Percentiles rank a stretch among this genome's conserved stretches.
Conservation (phyloP, 2,113 vertebrate genomes). For the Chionis minor region DNA sequence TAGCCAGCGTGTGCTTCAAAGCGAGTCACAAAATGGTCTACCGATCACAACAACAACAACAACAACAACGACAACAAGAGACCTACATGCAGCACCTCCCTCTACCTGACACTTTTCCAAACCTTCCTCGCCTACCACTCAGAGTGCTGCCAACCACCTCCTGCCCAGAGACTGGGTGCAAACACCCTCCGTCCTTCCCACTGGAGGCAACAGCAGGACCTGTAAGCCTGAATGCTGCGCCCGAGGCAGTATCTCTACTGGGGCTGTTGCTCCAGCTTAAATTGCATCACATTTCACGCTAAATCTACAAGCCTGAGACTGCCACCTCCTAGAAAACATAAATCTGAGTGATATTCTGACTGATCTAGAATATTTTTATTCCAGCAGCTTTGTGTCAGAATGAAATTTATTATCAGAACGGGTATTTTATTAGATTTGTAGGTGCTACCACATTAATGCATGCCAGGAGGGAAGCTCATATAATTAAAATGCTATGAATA, state of each 20-base stretch:
- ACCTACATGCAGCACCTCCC: background rate
- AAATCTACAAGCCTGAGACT: background rate
- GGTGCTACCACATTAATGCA: background rate
- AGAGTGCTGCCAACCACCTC: background rate
- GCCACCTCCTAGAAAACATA: background rate
- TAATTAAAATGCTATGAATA: conserved; percentile 19
- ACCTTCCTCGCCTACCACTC: background rate
- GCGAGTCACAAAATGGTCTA: background rate
- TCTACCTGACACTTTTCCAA: background rate
- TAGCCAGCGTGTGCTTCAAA: background rate
- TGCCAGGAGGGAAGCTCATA: background rate
- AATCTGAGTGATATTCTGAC: background rate
- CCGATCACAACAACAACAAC: background rate
- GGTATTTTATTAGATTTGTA: background rate
- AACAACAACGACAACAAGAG: background rate
- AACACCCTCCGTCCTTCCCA: background rate
- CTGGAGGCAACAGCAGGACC: background rate
- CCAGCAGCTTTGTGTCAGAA: background rate
- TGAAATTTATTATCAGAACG: background rate
- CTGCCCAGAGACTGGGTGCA: background rate
- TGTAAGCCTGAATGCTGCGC: background rate
- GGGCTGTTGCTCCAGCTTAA: background rate
- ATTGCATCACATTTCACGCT: background rate
- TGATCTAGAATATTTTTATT: background rate
- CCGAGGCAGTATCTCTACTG: background rate